A percentile compares a stretch with the other conserved stretches of the same genome.
These are phyloP conservation scores for Kryptolebias ocellatus DNA, from an alignment of 2,797 vertebrate species.

Conservation along the genomic window DNA sequence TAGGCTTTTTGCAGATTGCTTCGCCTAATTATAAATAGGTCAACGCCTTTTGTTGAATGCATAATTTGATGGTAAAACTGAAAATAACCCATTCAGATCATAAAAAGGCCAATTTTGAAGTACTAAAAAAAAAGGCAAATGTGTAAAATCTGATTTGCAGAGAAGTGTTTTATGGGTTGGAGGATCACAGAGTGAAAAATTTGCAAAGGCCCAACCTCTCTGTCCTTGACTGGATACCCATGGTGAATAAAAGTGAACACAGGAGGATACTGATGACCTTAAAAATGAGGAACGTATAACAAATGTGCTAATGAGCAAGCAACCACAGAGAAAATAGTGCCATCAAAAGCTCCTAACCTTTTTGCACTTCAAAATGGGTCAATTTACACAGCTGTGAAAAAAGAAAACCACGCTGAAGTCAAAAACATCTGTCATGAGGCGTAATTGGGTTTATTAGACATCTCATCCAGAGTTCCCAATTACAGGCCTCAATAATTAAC, in stretches of 20 bases:
- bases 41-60: too few species aligned
- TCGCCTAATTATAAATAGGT: too few species aligned
- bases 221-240: conserved; percentile 62
- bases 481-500: conserved; percentile 98
- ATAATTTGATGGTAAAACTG: neutral
- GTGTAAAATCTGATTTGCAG: conserved; percentile 8
- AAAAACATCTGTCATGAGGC: conserved; percentile 94
- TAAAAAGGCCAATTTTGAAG: neutral
- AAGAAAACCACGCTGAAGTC: conserved; percentile 63
- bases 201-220: conserved; percentile 28
- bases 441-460: conserved; percentile 99
- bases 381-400: conserved; percentile 56
- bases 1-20: too few species aligned
- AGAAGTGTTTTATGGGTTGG: conserved; percentile 33
- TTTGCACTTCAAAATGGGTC: conserved; percentile 49
- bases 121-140: neutral
- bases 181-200: conserved; percentile 19
- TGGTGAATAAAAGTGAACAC: conserved; percentile 70
- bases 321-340: conserved; percentile 69
- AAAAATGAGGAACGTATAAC: conserved; percentile 67
- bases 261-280: conserved; percentile 78
- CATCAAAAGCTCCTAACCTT: conserved; percentile 50
- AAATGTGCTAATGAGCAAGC: conserved; percentile 73
- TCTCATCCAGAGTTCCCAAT: conserved; percentile 92
- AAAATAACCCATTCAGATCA: neutral